These are phyloP conservation scores for Andrena bicolor DNA, from an alignment of 2,888 invertebrate species.

Conservation along the genomic window DNA sequence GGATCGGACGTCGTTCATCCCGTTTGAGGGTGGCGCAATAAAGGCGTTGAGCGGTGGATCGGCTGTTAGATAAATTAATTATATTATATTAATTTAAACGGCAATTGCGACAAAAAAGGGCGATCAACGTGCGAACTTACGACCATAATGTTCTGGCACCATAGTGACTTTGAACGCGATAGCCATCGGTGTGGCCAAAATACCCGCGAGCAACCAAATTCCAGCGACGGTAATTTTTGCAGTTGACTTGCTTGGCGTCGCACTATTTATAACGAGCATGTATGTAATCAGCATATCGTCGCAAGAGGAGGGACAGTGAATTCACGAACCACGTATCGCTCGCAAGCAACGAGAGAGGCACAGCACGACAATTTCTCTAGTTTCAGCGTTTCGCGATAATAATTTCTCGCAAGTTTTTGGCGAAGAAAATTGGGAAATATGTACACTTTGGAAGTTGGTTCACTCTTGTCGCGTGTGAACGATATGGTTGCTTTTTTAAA, in stretches of 20 bases:
- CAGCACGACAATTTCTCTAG: too few species aligned
- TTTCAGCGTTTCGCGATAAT: background rate
- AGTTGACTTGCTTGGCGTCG: constrained; percentile 90
- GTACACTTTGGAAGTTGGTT: too few species aligned
- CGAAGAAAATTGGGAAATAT: background rate
- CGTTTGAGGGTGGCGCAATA: background rate
- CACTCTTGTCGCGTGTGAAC: too few species aligned
- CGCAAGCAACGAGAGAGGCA: too few species aligned
- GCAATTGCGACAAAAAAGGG: background rate
- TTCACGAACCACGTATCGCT: too few species aligned
- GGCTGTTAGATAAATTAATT: background rate
- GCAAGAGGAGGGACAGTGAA: background rate
- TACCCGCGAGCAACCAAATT: constrained; percentile 91
- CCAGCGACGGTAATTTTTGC: constrained; percentile 91
- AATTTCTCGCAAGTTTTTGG: background rate
- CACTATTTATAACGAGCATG: constrained; percentile 84
- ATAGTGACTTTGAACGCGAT: constrained; percentile 87
- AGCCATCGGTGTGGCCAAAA: constrained; percentile 90
- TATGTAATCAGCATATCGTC: background rate
- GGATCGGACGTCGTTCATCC: background rate
- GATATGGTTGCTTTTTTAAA: too few species aligned
- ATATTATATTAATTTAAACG: background rate
- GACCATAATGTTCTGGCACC: constrained; percentile 85
- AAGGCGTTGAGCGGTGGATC: background rate
- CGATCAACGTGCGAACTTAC: constrained; percentile 76